A percentile compares a stretch with the other conserved stretches of the same genome.
Evolutionary conservation across 2,113 vertebrate species (phyloP).

Genomic region (Zosterops lateralis): DNA sequence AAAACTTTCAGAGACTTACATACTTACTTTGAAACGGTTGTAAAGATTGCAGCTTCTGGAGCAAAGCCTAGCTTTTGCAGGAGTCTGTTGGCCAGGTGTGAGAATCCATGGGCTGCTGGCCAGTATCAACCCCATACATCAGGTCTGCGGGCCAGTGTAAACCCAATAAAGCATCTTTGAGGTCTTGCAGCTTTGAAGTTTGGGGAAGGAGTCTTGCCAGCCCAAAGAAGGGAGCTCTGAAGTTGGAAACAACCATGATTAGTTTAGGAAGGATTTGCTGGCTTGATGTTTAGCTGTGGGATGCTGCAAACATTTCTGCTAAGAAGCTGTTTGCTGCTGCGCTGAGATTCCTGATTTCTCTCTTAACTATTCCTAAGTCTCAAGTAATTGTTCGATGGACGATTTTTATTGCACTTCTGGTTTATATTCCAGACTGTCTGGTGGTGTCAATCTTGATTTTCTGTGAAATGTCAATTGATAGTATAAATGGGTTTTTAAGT

Average conservation of each 20-base stretch:
- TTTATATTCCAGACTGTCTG: not conserved
- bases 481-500: not conserved
- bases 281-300: not conserved
- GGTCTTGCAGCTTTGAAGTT: not conserved
- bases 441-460: not conserved
- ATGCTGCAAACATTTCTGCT: not conserved
- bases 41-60: slow-evolving; percentile 51
- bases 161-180: not conserved
- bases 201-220: not conserved
- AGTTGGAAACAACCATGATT: not conserved
- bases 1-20: not conserved
- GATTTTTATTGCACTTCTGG: slow-evolving; percentile 2
- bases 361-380: not conserved
- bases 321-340: not conserved
- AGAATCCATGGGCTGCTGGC: not conserved
- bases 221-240: not conserved
- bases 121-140: slow-evolving; percentile 12
- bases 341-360: not conserved
- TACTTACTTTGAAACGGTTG: slow-evolving; percentile 23
- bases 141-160: slow-evolving; percentile 3
- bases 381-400: not conserved
- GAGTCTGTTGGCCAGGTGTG: slow-evolving; percentile 29
- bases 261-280: not conserved
- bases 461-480: not conserved
- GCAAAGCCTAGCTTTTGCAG: slow-evolving; percentile 36